Percentiles rank a stretch among this genome's conserved stretches.
Evolutionary conservation across 2,797 vertebrate genomes (phyloP).

Genomic region (Galaxias olidus): DNA sequence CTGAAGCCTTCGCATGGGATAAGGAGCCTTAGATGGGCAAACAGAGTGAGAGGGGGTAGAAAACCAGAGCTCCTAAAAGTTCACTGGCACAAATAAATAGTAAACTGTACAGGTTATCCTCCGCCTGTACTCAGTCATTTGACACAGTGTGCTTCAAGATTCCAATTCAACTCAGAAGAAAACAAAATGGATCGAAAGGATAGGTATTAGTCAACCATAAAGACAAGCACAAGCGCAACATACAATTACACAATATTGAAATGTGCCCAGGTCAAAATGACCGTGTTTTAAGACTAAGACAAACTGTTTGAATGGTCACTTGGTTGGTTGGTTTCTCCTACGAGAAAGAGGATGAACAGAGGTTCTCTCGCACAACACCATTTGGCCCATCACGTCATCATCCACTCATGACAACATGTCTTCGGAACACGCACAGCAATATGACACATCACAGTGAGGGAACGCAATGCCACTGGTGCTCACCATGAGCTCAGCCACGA

Average conservation of each 20-base stretch:
- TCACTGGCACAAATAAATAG: constrained; percentile 68
- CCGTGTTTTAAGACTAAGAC: constrained; percentile 65
- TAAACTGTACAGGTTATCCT: constrained; percentile 58
- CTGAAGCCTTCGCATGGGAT: constrained; percentile 53
- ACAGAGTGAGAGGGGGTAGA: constrained; percentile 18
- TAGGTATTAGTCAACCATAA: constrained; percentile 53
- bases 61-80: constrained; percentile 13
- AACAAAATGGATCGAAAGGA: constrained; percentile 41
- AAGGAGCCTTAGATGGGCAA: constrained; percentile 10
- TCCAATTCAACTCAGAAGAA: constrained; percentile 51
- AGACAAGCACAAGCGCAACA: constrained; percentile 64
- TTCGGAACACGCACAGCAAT: constrained; percentile 83
- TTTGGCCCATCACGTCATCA: constrained; percentile 45
- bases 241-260: constrained; percentile 58
- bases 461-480: constrained; percentile 77
- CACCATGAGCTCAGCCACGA: constrained; percentile 86
- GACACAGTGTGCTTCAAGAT: constrained; percentile 73
- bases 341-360: constrained; percentile 49
- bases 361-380: constrained; percentile 52
- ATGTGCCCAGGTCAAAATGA: constrained; percentile 64
- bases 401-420: constrained; percentile 50
- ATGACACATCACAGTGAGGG: constrained; percentile 96
- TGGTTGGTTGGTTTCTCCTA: constrained; percentile 54
- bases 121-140: constrained; percentile 49
- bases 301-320: constrained; percentile 59